Conservation (phyloP, 2,113 vertebrate genomes). For the Trogon melanurus region DNA sequence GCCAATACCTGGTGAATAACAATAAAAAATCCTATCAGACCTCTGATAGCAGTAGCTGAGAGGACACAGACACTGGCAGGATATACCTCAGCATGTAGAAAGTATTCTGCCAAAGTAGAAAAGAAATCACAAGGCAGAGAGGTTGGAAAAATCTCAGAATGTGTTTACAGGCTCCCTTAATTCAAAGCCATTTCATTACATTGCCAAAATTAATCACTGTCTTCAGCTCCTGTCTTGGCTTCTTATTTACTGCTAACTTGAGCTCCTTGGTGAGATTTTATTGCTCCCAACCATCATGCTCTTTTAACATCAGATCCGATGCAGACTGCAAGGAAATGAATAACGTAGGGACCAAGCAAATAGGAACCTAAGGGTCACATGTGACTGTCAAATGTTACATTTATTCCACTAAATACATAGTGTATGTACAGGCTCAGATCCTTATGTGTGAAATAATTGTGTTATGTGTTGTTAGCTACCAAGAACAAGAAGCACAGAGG, state of each 20-base stretch:
- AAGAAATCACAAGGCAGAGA: not conserved
- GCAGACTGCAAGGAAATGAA: slow-evolving; percentile 1
- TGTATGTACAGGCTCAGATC: not conserved
- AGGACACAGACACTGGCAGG: not conserved
- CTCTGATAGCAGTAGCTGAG: not conserved
- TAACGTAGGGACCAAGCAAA: not conserved
- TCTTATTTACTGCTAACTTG: slow-evolving; percentile 50
- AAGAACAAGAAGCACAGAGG: not conserved
- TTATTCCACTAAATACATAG: not conserved
- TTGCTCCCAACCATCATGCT: not conserved
- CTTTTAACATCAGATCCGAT: slow-evolving; percentile 7
- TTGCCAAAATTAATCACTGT: slow-evolving; percentile 45
- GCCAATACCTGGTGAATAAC: not conserved
- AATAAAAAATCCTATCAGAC: not conserved
- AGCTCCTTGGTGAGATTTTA: slow-evolving; percentile 37
- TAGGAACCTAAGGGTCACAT: not conserved
- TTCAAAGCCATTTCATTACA: slow-evolving; percentile 12
- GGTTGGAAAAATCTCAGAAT: not conserved
- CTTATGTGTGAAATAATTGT: not conserved
- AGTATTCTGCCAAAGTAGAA: not conserved
- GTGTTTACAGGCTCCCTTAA: slow-evolving; percentile 28
- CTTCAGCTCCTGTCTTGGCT: slow-evolving; percentile 22
- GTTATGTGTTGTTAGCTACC: not conserved
- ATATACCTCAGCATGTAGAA: not conserved
- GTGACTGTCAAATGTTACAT: not conserved